A percentile compares a stretch with the other conserved stretches of the same genome.
These are phyloP conservation scores for Elephas maximus DNA, from an alignment of 2,113 vertebrate genomes.

Conservation along the genomic window DNA sequence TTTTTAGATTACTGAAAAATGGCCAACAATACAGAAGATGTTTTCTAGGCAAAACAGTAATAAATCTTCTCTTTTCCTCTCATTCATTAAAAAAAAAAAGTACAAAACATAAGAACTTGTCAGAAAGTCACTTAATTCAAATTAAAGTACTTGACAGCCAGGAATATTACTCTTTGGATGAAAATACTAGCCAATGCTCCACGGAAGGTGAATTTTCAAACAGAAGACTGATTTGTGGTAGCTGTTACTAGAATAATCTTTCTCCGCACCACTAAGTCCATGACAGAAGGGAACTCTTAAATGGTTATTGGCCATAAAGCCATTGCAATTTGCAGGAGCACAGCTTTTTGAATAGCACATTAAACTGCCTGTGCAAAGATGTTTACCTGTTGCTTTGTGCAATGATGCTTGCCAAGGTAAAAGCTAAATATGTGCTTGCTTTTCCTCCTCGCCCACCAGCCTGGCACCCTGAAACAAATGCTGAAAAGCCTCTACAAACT, in stretches of 20 bases:
- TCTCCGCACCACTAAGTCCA: not conserved
- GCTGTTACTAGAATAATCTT: not conserved
- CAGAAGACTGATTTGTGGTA: not conserved
- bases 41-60: not conserved
- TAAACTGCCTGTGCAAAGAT: not conserved
- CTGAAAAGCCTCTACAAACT: not conserved
- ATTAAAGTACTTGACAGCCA: not conserved
- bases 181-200: not conserved
- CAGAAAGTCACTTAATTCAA: not conserved
- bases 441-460: not conserved
- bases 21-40: not conserved
- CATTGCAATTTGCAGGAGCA: not conserved
- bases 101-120: not conserved
- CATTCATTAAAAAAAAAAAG: not conserved
- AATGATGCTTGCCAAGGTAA: not conserved
- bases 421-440: not conserved
- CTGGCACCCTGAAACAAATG: not conserved
- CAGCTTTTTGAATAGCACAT: not conserved
- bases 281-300: not conserved
- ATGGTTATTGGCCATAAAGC: not conserved
- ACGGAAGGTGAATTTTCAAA: not conserved
- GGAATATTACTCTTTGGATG: not conserved
- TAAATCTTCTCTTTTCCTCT: constrained; percentile 1
- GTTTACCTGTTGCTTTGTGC: not conserved
- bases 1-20: not conserved